Evolutionary conservation across 2,888 invertebrate species (phyloP).

Genomic region (Auanema sp.): DNA sequence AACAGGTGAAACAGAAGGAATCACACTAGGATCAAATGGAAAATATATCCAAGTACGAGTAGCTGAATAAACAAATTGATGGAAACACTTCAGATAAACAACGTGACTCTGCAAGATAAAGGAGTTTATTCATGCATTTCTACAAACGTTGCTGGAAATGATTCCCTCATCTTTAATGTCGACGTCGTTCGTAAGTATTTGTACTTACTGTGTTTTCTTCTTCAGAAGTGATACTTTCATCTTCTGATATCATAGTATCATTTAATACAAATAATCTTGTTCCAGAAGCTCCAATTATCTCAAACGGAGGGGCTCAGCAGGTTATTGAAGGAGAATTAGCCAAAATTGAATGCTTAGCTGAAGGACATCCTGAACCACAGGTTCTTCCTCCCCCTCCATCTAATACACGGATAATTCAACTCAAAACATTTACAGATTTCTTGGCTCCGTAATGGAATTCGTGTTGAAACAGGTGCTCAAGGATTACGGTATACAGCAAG

Average conservation of each 20-base stretch:
- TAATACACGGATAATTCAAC: not conserved
- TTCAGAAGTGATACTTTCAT: too few relatives aligned
- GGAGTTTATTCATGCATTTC: slow-evolving; percentile 66
- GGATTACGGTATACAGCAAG: slow-evolving; percentile 56
- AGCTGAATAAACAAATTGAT: not conserved
- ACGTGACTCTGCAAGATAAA: slow-evolving; percentile 61
- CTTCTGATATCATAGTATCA: too few relatives aligned
- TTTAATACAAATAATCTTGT: too few relatives aligned
- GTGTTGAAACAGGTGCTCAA: slow-evolving; percentile 56
- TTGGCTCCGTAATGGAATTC: slow-evolving; percentile 63
- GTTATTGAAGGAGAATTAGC: slow-evolving; percentile 60
- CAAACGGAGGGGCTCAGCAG: slow-evolving; percentile 57
- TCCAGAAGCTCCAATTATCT: slow-evolving; percentile 58
- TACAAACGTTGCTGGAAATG: slow-evolving; percentile 65
- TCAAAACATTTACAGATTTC: slow-evolving; percentile 23
- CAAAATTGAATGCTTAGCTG: slow-evolving; percentile 65
- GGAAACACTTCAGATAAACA: slow-evolving; percentile 46
- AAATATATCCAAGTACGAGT: slow-evolving; percentile 43
- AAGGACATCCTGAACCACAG: slow-evolving; percentile 51
- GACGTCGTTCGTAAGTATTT: slow-evolving; percentile 57
- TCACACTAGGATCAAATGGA: slow-evolving; percentile 38
- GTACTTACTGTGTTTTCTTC: not conserved
- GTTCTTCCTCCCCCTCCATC: not conserved
- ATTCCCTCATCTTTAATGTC: slow-evolving; percentile 60
- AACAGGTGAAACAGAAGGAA: slow-evolving; percentile 21